Conservation (phyloP, 2,797 vertebrate genomes). For the Neosilurus mollespiculum region DNA sequence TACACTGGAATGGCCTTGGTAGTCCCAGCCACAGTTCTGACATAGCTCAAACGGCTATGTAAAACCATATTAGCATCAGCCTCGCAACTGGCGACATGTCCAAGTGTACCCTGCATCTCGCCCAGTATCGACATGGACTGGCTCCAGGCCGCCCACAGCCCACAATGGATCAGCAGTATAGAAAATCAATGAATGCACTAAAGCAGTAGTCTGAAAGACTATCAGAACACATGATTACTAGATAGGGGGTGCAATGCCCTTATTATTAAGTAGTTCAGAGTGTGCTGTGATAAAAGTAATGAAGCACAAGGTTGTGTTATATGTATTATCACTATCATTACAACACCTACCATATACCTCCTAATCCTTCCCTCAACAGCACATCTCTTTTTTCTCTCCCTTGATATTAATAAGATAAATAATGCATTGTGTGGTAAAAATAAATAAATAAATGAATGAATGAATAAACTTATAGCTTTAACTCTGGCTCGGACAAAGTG, state of each 20-base stretch:
- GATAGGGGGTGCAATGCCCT: not conserved
- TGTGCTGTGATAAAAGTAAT: not conserved
- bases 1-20: no score
- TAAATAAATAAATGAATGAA: no score
- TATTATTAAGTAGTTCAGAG: not conserved
- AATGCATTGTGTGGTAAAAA: not conserved
- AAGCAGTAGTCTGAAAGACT: no score
- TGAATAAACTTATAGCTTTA: not conserved
- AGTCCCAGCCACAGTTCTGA: no score
- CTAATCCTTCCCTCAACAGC: not conserved
- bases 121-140: no score
- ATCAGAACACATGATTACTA: not conserved
- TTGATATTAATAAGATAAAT: not conserved
- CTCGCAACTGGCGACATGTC: no score
- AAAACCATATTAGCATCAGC: no score
- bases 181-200: not conserved
- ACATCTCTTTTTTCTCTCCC: not conserved
- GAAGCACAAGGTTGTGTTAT: not conserved
- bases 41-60: no score
- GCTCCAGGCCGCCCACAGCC: no score
- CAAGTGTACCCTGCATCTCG: no score
- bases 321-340: not conserved
- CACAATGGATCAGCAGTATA: not conserved
- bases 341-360: not conserved
- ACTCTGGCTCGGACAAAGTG: not conserved